These are phyloP conservation scores for Pyralis farinalis DNA, from an alignment of 2,888 invertebrate species.

Conservation along the genomic window DNA sequence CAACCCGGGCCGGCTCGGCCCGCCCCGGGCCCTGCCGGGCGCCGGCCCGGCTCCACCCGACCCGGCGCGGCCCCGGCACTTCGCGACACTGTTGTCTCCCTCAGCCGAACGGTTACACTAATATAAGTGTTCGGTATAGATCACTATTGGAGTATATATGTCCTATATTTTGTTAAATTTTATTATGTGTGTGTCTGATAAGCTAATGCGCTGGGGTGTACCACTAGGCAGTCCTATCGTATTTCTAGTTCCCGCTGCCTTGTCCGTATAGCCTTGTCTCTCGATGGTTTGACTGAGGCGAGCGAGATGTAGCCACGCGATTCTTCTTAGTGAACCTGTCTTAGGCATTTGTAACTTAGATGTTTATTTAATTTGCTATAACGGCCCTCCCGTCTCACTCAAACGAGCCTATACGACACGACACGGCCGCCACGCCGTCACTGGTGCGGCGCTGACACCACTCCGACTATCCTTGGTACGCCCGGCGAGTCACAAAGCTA, in stretches of 20 bases:
- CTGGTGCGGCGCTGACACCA: slow-evolving; percentile 9
- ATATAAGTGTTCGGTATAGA: slow-evolving; percentile 66
- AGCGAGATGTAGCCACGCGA: slow-evolving; percentile 16
- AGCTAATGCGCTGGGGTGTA: slow-evolving; percentile 61
- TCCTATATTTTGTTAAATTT: slow-evolving; percentile 79
- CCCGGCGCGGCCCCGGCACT: not conserved
- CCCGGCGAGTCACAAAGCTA: slow-evolving; percentile 47
- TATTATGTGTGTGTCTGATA: slow-evolving; percentile 67
- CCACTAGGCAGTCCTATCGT: slow-evolving; percentile 31
- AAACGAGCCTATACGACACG: slow-evolving; percentile 4
- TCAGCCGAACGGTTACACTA: slow-evolving; percentile 52
- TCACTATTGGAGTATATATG: slow-evolving; percentile 66
- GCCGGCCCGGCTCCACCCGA: not conserved
- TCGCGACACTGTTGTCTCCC: slow-evolving; percentile 73
- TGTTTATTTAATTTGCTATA: slow-evolving; percentile 9
- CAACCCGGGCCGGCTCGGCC: not conserved
- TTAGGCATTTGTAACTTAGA: not conserved
- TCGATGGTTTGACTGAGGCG: slow-evolving; percentile 16
- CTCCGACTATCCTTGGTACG: slow-evolving; percentile 40
- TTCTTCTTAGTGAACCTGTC: slow-evolving; percentile 12
- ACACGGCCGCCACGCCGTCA: slow-evolving; percentile 18
- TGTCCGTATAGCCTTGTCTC: not conserved
- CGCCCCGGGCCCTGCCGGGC: not conserved
- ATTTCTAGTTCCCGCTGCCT: slow-evolving; percentile 3
- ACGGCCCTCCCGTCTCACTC: slow-evolving; percentile 14